phyloP scores from a whole-genome alignment of 2,888 invertebrate genomes.

The Erynnis tages region DNA sequence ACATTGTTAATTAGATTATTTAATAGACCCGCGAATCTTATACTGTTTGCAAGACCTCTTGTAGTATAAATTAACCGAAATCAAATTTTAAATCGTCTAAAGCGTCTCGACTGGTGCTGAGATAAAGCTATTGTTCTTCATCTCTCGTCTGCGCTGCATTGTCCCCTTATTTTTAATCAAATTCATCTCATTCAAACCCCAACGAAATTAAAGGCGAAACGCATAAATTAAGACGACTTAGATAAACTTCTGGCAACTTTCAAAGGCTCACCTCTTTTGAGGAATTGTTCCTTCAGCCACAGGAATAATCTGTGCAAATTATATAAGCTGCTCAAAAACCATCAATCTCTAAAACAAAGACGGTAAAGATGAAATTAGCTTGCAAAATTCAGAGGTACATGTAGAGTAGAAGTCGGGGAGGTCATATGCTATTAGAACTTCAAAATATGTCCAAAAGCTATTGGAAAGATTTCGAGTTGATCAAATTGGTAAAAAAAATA shows the following conservation, averaged over 20 bases:
- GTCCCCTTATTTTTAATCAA: conserved; percentile 66
- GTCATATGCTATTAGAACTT: conserved; percentile 71
- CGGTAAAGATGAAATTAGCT: conserved; percentile 11
- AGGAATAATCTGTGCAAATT: conserved; percentile 30
- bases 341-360: not conserved
- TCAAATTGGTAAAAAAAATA: conserved; percentile 71
- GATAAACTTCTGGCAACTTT: conserved; percentile 63
- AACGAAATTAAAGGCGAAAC: conserved; percentile 67
- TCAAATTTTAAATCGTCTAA: conserved; percentile 25
- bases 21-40: too few species aligned
- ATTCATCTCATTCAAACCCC: conserved; percentile 50
- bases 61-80: conserved; percentile 23
- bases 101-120: conserved; percentile 28
- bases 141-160: conserved; percentile 50
- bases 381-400: not conserved
- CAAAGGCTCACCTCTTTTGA: conserved; percentile 62
- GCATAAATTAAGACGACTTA: conserved; percentile 72
- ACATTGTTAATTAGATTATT: not conserved
- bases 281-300: conserved; percentile 57
- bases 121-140: conserved; percentile 49
- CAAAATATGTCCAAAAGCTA: conserved; percentile 66
- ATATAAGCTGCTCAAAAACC: not conserved
- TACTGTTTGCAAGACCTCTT: conserved; percentile 15
- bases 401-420: conserved; percentile 32
- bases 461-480: conserved; percentile 68